Evolutionary conservation across 2,797 vertebrate genomes (phyloP).

Genomic region (Alauda arvensis): DNA sequence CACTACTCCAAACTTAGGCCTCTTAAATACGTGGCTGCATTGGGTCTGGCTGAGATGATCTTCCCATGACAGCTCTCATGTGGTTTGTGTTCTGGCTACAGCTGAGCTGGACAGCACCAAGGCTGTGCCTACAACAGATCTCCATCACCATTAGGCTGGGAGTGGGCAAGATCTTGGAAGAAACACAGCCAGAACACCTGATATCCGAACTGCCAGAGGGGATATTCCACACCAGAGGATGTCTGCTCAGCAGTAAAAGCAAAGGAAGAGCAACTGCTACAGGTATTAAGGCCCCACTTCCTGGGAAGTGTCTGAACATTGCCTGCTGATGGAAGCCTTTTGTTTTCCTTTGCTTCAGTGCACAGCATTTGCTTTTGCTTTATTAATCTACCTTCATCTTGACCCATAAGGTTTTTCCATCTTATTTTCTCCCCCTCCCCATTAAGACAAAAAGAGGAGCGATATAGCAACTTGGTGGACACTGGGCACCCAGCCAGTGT

Average conservation of each 20-base stretch:
- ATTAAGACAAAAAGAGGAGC: not conserved
- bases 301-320: accelerated
- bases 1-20: not conserved
- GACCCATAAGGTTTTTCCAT: not conserved
- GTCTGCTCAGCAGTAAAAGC: not conserved
- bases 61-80: accelerated
- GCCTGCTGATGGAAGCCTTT: not conserved
- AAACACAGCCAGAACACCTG: not conserved
- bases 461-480: not conserved
- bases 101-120: not conserved
- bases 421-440: not conserved
- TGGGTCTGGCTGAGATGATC: not conserved
- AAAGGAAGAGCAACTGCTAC: not conserved
- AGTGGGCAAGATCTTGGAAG: not conserved
- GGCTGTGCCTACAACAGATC: not conserved
- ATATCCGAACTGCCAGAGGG: not conserved
- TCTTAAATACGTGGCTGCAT: accelerated
- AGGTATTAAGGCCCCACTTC: not conserved
- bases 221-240: not conserved
- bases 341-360: not conserved
- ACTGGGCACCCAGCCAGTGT: not conserved
- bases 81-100: not conserved
- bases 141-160: too few species aligned
- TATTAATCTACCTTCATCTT: not conserved
- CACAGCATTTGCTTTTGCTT: not conserved